A percentile compares a stretch with the other conserved stretches of the same genome.
Evolutionary conservation across 2,888 invertebrate species (phyloP).

Genomic region (Mythimna vitellina): DNA sequence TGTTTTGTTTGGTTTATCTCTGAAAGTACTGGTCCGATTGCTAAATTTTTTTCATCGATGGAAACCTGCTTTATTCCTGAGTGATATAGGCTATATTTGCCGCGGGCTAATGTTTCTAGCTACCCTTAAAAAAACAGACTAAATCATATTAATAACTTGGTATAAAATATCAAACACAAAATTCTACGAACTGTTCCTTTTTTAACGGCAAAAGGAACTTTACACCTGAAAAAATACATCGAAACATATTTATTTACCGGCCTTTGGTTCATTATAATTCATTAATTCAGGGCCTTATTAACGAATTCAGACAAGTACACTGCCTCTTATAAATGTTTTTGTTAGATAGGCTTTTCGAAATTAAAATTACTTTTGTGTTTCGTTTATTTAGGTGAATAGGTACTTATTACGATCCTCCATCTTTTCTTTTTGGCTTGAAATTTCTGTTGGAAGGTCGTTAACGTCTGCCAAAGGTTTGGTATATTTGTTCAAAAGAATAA

Average conservation of each 20-base stretch:
- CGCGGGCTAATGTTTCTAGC: neutral
- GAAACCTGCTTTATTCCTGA: too few species aligned
- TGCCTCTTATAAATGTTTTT: slow-evolving; percentile 42
- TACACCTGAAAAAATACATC: slow-evolving; percentile 51
- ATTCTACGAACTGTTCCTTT: slow-evolving; percentile 21
- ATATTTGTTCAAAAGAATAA: slow-evolving; percentile 26
- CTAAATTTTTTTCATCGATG: too few species aligned
- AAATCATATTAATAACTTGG: neutral
- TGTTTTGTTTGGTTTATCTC: too few species aligned
- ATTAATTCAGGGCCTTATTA: slow-evolving; percentile 50
- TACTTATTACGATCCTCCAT: neutral
- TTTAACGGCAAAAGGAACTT: slow-evolving; percentile 9
- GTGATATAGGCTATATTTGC: too few species aligned
- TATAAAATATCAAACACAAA: slow-evolving; percentile 4
- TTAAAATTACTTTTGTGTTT: slow-evolving; percentile 57
- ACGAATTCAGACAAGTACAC: slow-evolving; percentile 41
- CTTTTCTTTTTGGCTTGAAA: slow-evolving; percentile 24
- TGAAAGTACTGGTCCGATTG: too few species aligned
- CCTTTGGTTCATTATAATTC: slow-evolving; percentile 46
- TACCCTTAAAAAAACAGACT: neutral
- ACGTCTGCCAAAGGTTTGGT: neutral
- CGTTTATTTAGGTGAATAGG: slow-evolving; percentile 25
- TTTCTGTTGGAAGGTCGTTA: slow-evolving; percentile 15
- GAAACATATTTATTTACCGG: slow-evolving; percentile 23
- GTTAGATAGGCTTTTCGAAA: slow-evolving; percentile 47